Evolutionary conservation across 2,888 invertebrate genomes (phyloP), one percentile per base, ranked within the genome.

Genomic region (Acholoe squamosa): DNA sequence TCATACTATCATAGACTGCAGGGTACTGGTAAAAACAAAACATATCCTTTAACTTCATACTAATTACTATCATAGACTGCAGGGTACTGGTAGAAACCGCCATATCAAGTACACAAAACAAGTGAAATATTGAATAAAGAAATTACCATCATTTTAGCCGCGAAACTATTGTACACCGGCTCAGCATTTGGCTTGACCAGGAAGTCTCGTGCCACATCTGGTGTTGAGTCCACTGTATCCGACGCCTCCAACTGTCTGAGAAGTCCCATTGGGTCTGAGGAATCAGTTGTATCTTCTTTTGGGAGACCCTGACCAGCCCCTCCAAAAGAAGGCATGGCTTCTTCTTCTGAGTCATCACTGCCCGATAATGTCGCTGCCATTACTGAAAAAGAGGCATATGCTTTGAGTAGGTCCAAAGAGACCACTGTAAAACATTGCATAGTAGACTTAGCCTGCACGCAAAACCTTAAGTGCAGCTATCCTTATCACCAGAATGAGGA

Each of bases 91-190:
- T n/a, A n/a, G n/a, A n/a, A n/a, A n/a, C n/a, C n/a, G n/a, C n/a
- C n/a, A n/a, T 80, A 76, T 28, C 10, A 7, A 76, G 1, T 31
- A 1, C 7, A 76, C 7, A 3, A 80, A 33, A 80, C 22, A 34
- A 28, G 25, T 31, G 16, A 28, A 76, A 16, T 14, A 76, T 76
- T 0, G 10, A 84, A 84, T 43, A 77, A 33, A 3, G 28, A 22
- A 84, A 1, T 5, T 56, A 86, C 86, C 86, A 86, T 86, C 86
- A 86, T 86, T 22, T 86, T 86, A 22, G 54, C 54, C 3, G 86
- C 86, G 54, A 86, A 54, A 22, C 19, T 25, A 86, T 54, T 86
- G 19, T 86, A 86, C 19, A 86, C 54, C 0, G 86, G 86, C 28
- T n/a, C 86, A 5, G 16, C 19, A 14, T 51, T 25, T 14, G 14